Percentiles rank a stretch among this genome's conserved stretches.
phyloP scores from a whole-genome alignment of 2,797 vertebrate genomes.

The Macropodus opercularis region DNA sequence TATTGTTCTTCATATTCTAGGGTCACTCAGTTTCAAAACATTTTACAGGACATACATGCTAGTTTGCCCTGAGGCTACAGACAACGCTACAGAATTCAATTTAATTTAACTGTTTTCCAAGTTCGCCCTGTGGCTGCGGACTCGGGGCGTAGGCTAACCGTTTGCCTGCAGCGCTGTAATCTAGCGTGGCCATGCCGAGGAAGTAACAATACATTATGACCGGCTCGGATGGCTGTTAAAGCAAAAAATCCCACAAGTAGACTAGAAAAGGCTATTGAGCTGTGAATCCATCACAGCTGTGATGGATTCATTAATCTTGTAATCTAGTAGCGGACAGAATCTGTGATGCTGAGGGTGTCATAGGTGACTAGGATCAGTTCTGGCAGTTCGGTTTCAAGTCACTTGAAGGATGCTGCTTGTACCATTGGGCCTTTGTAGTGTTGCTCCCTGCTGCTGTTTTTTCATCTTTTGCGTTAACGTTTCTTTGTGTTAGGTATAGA shows the following conservation, averaged over 20 bases:
- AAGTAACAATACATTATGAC: conserved; percentile 51
- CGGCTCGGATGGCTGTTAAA: conserved; percentile 20
- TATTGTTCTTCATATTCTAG: too few relatives aligned
- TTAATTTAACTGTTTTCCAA: conserved; percentile 24
- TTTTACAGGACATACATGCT: conserved; percentile 8
- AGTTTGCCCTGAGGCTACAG: conserved; percentile 25
- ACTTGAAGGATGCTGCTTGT: too few relatives aligned
- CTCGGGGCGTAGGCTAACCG: conserved; percentile 43
- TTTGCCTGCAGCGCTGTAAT: conserved; percentile 55
- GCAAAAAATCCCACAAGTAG: conserved; percentile 27
- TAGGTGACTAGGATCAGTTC: background rate
- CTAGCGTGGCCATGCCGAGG: conserved; percentile 30
- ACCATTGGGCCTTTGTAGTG: background rate
- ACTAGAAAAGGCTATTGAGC: conserved; percentile 5
- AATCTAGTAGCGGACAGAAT: too few relatives aligned
- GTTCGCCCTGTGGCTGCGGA: conserved; percentile 38
- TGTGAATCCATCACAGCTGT: background rate
- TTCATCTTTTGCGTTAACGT: background rate
- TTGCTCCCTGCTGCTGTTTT: background rate
- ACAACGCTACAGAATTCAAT: conserved; percentile 8
- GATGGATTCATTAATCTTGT: too few relatives aligned
- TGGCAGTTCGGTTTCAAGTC: background rate
- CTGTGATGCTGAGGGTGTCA: background rate
- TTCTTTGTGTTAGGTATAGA: background rate
- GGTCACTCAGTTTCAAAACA: conserved; percentile 22